Conservation (phyloP, 2,888 invertebrate genomes). For the Abrostola tripartita region DNA sequence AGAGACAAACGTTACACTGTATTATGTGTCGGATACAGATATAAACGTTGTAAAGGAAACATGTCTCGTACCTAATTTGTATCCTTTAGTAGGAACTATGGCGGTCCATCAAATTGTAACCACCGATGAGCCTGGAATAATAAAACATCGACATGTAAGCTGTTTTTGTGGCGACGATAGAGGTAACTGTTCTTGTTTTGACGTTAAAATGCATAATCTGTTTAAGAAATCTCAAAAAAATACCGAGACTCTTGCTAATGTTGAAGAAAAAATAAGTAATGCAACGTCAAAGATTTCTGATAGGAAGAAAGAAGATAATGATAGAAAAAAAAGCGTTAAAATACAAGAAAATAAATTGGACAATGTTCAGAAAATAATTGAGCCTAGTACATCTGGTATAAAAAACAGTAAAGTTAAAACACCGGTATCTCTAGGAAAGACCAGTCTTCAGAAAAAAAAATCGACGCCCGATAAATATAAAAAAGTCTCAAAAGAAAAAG, state of each 20-base stretch:
- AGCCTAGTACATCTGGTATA: slow-evolving; percentile 7
- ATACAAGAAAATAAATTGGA: slow-evolving; percentile 11
- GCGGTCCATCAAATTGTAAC: slow-evolving; percentile 13
- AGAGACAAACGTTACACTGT: slow-evolving; percentile 14
- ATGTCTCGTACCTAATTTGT: slow-evolving; percentile 9
- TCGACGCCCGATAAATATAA: not conserved
- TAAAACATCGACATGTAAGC: slow-evolving; percentile 9
- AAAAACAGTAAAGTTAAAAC: slow-evolving; percentile 7
- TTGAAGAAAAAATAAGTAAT: slow-evolving; percentile 1
- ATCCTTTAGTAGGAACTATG: slow-evolving; percentile 12
- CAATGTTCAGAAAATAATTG: slow-evolving; percentile 4
- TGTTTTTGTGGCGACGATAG: slow-evolving; percentile 14
- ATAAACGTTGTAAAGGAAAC: slow-evolving; percentile 12
- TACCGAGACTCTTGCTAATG: slow-evolving; percentile 9
- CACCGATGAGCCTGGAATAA: slow-evolving; percentile 10
- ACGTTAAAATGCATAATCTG: slow-evolving; percentile 10
- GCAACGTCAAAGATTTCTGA: slow-evolving; percentile 2
- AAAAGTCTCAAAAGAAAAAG: slow-evolving; percentile 1
- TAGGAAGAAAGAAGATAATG: slow-evolving; percentile 6
- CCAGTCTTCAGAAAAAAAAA: slow-evolving; percentile 5
- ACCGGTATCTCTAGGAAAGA: slow-evolving; percentile 6
- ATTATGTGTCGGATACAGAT: slow-evolving; percentile 13
- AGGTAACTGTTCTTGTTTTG: slow-evolving; percentile 10
- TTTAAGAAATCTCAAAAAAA: slow-evolving; percentile 8
- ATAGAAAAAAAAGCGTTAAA: slow-evolving; percentile 9